A percentile compares a stretch with the other conserved stretches of the same genome.
Conservation (phyloP, 2,888 invertebrate genomes). For the Erebia aethiops region DNA sequence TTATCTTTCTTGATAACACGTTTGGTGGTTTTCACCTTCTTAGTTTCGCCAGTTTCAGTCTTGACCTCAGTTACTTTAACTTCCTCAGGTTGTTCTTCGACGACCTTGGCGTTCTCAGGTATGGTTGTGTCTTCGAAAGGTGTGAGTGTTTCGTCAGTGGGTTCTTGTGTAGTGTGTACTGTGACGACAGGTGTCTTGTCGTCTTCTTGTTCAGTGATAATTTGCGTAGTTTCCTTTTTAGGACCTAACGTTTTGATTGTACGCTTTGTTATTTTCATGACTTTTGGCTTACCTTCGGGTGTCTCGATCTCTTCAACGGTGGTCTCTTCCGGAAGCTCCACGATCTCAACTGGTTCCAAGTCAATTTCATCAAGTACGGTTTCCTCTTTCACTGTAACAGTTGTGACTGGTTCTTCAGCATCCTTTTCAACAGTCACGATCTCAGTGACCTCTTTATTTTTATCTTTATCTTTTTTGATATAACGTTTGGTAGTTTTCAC, state of each 20-base stretch:
- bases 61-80: background rate
- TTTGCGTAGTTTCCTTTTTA: background rate
- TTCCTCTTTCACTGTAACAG: background rate
- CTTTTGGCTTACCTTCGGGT: conserved; percentile 5
- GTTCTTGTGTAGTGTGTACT: conserved; percentile 9
- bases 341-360: background rate
- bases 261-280: background rate
- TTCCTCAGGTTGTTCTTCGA: background rate
- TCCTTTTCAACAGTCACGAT: background rate
- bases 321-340: conserved; percentile 1
- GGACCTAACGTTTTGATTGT: background rate
- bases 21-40: background rate
- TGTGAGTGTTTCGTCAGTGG: conserved; percentile 3
- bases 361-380: background rate
- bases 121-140: background rate
- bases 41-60: background rate
- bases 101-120: background rate
- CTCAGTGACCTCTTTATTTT: background rate
- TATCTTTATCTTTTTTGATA: background rate
- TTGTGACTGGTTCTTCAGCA: background rate
- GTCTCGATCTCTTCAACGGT: background rate
- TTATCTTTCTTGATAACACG: conserved; percentile 40
- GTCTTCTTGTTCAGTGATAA: conserved; percentile 2
- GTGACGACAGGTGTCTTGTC: background rate
- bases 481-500: too few relatives aligned